phyloP scores from a whole-genome alignment of 1,140 invertebrate species.

The Hormaphis cornu region DNA sequence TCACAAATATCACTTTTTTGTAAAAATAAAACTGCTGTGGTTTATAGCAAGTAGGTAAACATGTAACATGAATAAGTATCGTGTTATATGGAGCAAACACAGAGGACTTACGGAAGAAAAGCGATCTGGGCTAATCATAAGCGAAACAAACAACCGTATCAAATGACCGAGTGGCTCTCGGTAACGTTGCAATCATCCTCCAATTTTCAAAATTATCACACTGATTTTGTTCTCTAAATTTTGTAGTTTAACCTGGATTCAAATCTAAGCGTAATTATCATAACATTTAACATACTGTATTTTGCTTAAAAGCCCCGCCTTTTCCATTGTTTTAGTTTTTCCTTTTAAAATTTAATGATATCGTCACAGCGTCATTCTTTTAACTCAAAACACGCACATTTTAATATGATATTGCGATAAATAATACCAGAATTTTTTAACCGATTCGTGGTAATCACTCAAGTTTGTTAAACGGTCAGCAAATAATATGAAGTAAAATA shows the following conservation, averaged over 20 bases:
- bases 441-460: too few species aligned
- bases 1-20: not conserved
- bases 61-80: not conserved
- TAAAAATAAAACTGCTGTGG: not conserved
- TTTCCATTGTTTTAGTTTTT: not conserved
- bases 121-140: conserved; percentile 22
- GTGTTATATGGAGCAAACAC: conserved; percentile 27
- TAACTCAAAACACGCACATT: not conserved
- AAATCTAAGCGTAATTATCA: not conserved
- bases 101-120: conserved; percentile 29
- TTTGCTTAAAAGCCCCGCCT: not conserved
- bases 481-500: too few species aligned
- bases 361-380: not conserved
- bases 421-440: too few species aligned
- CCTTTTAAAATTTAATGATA: not conserved
- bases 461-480: too few species aligned
- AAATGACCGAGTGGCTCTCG: conserved; percentile 13
- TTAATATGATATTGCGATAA: not conserved
- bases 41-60: not conserved
- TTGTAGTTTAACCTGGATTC: conserved; percentile 9
- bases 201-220: conserved; percentile 14
- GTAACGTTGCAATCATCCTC: conserved; percentile 5
- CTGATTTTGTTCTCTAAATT: not conserved
- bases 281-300: not conserved
- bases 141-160: conserved; percentile 17